Evolutionary conservation across 2,113 vertebrate species (phyloP).

Genomic region (Alces alces): DNA sequence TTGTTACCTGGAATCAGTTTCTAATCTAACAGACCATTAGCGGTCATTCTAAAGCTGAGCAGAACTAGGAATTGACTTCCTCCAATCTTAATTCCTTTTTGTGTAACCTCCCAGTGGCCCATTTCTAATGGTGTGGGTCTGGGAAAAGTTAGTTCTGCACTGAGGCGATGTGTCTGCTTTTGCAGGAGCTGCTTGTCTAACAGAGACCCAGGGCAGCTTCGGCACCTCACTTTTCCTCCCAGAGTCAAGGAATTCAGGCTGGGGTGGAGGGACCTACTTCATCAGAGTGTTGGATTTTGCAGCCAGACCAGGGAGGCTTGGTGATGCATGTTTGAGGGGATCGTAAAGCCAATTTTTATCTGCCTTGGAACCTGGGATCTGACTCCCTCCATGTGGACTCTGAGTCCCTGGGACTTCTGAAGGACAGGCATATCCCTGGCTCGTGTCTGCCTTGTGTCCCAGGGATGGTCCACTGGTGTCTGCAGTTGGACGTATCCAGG

Average conservation of each 20-base stretch:
- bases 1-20: not conserved
- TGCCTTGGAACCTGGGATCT: not conserved
- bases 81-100: not conserved
- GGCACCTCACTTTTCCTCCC: fast-evolving
- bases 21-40: not conserved
- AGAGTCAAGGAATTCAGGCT: not conserved
- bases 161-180: not conserved
- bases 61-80: not conserved
- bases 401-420: not conserved
- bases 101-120: not conserved
- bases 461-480: not conserved
- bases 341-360: not conserved
- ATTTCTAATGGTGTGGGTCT: not conserved
- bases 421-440: not conserved
- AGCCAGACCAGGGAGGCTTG: not conserved
- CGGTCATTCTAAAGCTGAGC: not conserved
- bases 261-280: not conserved
- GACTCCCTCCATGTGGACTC: not conserved
- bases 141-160: not conserved
- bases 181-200: not conserved
- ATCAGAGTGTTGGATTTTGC: not conserved
- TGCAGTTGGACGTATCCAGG: not conserved
- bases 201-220: not conserved
- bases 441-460: not conserved
- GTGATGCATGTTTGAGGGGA: not conserved